Evolutionary conservation across 2,113 vertebrate genomes (phyloP), one percentile per base, ranked within the genome.

Genomic region (Laticauda colubrina): DNA sequence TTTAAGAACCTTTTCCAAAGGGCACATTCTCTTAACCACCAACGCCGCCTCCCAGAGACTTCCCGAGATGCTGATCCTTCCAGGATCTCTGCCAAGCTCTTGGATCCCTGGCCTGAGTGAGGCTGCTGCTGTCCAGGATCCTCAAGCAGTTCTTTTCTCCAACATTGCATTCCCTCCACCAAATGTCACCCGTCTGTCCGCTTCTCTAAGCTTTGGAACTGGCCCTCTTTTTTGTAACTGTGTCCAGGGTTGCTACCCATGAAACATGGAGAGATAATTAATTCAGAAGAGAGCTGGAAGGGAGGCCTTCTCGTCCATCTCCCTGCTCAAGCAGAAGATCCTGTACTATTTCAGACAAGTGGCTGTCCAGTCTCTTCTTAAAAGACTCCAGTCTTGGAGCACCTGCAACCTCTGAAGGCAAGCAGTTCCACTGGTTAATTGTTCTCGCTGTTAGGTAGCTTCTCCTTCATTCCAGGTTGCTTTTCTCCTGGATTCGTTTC

Each of bases 181-280:
- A 94, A 89, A 93, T 85, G 97, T 95, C 94, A 86, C 29, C 59
- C 75, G 21, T 95, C 94, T 29, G 93, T 94, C 93, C 75, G 43
- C 94, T 91, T 93, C 12, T 90, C 51, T 94, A 3, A 3, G 95
- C 69, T 93, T 54, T 26, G 18, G 85, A 45, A 11, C 5, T 51
- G 85, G 91, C 95, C 96, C 96, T 94, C 90, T 81, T 92, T 2
- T 24, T 57, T 87, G 55, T 5, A 0, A 0, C 87, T 87, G 6
- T 0, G 81, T 93, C 96, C 69, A 93, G 95, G 48, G 69, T n/a
- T 97, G 93, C 95, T 95, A 96, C 96, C 97, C 95, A 92, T 91
- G 93, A 92, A 95, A 69, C 95, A 95, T 5, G 93, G 90, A 93
- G 97, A 96, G 97, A 96, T 97, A 97, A 97, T 97, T 61, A 26